These are phyloP conservation scores for Archips xylosteana DNA, from an alignment of 2,888 invertebrate genomes.

Conservation along the genomic window DNA sequence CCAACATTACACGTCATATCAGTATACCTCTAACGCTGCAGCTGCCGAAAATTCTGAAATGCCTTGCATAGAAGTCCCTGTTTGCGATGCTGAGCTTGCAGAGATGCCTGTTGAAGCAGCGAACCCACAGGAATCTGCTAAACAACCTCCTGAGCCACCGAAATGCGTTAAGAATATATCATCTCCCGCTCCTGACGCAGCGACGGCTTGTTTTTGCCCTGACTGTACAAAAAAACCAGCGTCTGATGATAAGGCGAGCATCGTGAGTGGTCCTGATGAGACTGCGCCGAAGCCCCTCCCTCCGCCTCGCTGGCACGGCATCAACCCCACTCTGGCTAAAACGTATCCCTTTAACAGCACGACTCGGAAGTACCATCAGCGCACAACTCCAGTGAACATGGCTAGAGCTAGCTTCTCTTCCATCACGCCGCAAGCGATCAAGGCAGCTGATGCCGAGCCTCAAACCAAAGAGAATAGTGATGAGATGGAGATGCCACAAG, in stretches of 20 bases:
- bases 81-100: not conserved
- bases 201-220: conserved; percentile 10
- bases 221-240: not conserved
- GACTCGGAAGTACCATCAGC: conserved; percentile 1
- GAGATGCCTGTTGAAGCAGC: not conserved
- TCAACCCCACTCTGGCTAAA: conserved; percentile 5
- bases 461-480: not conserved
- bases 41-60: not conserved
- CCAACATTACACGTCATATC: not conserved
- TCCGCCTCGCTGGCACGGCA: conserved; percentile 4
- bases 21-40: not conserved
- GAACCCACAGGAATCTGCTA: not conserved
- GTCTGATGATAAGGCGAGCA: not conserved
- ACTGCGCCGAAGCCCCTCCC: conserved; percentile 6
- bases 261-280: no score
- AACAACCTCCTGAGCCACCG: conserved; percentile 1
- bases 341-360: conserved; percentile 5
- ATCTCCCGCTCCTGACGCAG: not conserved
- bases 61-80: not conserved
- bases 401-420: not conserved
- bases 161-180: conserved; percentile 6
- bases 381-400: not conserved
- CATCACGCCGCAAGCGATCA: not conserved
- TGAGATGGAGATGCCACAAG: not conserved
- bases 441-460: not conserved